A percentile compares a stretch with the other conserved stretches of the same genome.
Conservation (phyloP, 1,140 invertebrate genomes). For the Solen grandis region DNA sequence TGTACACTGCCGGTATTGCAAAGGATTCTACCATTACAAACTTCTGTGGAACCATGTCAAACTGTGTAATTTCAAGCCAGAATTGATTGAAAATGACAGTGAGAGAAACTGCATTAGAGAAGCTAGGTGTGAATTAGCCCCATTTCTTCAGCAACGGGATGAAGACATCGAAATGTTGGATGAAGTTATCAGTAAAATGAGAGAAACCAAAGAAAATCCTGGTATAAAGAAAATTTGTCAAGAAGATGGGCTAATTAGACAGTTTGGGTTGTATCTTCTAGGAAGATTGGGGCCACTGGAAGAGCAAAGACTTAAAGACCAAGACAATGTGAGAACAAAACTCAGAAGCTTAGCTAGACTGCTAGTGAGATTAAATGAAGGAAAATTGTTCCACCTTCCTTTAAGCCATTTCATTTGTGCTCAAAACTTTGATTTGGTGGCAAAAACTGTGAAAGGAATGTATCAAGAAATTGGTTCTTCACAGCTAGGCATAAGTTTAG, state of each 20-base stretch:
- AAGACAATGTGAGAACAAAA: constrained; percentile 30
- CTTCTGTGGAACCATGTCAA: constrained; percentile 40
- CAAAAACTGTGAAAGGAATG: constrained; percentile 24
- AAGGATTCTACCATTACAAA: constrained; percentile 31
- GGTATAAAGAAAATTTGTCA: constrained; percentile 32
- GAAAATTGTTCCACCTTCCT: background rate
- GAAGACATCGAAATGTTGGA: constrained; percentile 37
- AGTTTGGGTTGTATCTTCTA: constrained; percentile 25
- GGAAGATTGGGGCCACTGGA: constrained; percentile 29
- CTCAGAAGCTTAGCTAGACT: constrained; percentile 14
- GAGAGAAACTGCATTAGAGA: constrained; percentile 31
- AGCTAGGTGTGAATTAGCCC: constrained; percentile 26
- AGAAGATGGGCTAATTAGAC: constrained; percentile 14
- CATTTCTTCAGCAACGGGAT: constrained; percentile 47
- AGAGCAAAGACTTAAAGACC: constrained; percentile 39
- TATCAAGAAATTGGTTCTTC: constrained; percentile 20
- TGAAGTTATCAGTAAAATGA: constrained; percentile 33
- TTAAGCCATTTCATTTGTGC: constrained; percentile 1
- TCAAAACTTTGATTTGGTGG: background rate
- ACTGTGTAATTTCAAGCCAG: constrained; percentile 2
- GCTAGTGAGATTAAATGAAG: constrained; percentile 12
- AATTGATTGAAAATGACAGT: constrained; percentile 24
- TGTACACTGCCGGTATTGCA: constrained; percentile 27
- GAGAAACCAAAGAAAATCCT: constrained; percentile 38
- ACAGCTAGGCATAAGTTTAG: constrained; percentile 35